phyloP scores from a whole-genome alignment of 2,797 vertebrate genomes.

The Cercopithecus hamlyni region DNA sequence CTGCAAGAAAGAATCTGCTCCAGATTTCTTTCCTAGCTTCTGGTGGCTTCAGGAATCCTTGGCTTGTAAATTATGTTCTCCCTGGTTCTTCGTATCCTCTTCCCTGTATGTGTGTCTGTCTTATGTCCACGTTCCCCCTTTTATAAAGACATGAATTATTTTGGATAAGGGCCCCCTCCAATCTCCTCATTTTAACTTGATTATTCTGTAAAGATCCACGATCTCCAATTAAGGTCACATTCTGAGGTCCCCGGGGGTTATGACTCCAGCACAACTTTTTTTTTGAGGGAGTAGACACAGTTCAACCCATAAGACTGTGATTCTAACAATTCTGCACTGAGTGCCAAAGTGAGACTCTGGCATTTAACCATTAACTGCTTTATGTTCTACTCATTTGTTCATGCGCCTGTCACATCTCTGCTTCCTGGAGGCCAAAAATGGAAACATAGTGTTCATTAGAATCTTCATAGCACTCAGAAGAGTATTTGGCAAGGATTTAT shows the following conservation, averaged over 20 bases:
- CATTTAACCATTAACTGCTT: background rate
- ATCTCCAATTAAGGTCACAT: background rate
- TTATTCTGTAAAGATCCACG: background rate
- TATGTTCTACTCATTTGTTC: background rate
- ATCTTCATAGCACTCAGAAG: background rate
- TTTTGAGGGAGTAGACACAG: background rate
- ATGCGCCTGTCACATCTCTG: background rate
- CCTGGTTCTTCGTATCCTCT: background rate
- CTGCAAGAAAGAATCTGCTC: background rate
- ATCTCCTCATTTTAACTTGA: background rate
- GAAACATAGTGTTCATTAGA: background rate
- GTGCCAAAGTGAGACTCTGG: background rate
- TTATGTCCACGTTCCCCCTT: background rate
- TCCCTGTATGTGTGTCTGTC: background rate
- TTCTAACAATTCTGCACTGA: background rate
- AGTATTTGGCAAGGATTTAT: background rate
- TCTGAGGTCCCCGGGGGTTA: background rate
- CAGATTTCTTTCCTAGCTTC: background rate
- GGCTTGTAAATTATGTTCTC: background rate
- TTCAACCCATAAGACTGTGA: background rate
- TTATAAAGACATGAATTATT: background rate
- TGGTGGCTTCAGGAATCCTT: background rate
- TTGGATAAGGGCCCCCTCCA: background rate
- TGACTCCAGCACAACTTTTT: background rate
- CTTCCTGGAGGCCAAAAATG: background rate